Evolutionary conservation across 1,140 invertebrate species (phyloP), one percentile per base, ranked within the genome.

Genomic region (Lasioglossum baleicum): DNA sequence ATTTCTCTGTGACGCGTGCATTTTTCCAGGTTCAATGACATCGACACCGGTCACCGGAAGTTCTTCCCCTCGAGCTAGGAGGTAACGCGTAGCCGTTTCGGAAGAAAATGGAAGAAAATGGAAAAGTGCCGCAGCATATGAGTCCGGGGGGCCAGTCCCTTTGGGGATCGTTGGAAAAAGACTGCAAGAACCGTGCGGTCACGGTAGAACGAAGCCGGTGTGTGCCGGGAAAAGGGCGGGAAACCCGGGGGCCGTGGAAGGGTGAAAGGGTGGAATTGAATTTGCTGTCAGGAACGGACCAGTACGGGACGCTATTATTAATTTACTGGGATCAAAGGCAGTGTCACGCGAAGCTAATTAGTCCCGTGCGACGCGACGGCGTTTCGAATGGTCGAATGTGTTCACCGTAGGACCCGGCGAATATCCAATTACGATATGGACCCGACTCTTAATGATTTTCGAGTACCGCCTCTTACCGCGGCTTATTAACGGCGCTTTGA

Each of bases 271-370:
- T 44, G 35, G 72, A 84, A 84, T 84, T 81, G 72, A 76, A 84
- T 84, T 84, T 64, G 44, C 26, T 48, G 77, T 20, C 22, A 42
- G 70, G 26, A 22, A 58, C 20, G 20, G 68, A 71, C 35, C 63
- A 67, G 68, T 31, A 40, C 66, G n/a, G 44, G 44, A 17, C 63
- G 77, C 42, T 53, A 81, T 84, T 84, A 84, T 84, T 83, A 84
- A 84, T 84, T 84, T 84, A 84, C 56, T 22, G 31, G 67, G 82
- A 84, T 84, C 83, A 84, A 84, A 84, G 83, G 77, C 64, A 58
- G 63, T 68, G 64, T 76, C 72, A 84, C 78, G 71, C 83, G 68
- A 63, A 40, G 68, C 58, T 84, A 84, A 84, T 84, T 84, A 84
- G 73, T 63, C 68, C 58, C 51, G 63, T 63, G 68, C 58, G 75